Percentiles rank a stretch among this genome's conserved stretches.
These are phyloP conservation scores for Conus ventricosus DNA, from an alignment of 1,140 invertebrate species.

Conservation along the genomic window DNA sequence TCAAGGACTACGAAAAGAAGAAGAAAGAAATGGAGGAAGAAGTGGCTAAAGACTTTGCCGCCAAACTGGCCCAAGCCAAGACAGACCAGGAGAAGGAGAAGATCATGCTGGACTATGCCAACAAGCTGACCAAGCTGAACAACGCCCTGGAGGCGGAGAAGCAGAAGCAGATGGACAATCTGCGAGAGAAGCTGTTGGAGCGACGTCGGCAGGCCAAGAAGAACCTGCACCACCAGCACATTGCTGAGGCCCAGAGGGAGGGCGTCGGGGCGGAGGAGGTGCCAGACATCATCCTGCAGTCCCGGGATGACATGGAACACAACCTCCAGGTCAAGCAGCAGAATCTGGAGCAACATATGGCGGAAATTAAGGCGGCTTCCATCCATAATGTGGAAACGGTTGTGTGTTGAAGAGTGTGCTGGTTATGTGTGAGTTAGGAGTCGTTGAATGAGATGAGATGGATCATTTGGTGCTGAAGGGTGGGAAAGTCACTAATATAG, in stretches of 20 bases:
- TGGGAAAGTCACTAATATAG: too few species aligned
- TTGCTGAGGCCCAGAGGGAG: constrained; percentile 60
- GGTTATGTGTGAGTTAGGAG: neutral
- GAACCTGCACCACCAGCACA: constrained; percentile 64
- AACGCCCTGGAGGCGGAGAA: constrained; percentile 70
- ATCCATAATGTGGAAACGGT: constrained; percentile 17
- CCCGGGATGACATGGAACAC: constrained; percentile 65
- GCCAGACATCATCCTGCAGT: constrained; percentile 58
- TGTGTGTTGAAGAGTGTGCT: neutral
- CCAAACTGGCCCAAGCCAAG: constrained; percentile 59
- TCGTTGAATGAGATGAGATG: too few species aligned
- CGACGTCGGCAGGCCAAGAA: constrained; percentile 64
- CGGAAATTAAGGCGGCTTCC: constrained; percentile 50
- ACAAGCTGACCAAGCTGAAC: constrained; percentile 63
- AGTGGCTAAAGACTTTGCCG: constrained; percentile 55
- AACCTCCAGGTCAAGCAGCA: constrained; percentile 59
- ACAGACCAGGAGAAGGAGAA: constrained; percentile 65
- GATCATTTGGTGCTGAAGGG: too few species aligned
- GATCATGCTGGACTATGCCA: constrained; percentile 67
- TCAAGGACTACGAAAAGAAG: constrained; percentile 64
- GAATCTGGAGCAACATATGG: constrained; percentile 59
- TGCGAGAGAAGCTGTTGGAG: constrained; percentile 64
- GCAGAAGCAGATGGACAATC: constrained; percentile 58
- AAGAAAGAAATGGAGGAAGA: constrained; percentile 59
- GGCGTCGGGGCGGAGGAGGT: constrained; percentile 62